Evolutionary conservation across 2,888 invertebrate genomes (phyloP), one percentile per base, ranked within the genome.

Genomic region (Deroplatys truncata): DNA sequence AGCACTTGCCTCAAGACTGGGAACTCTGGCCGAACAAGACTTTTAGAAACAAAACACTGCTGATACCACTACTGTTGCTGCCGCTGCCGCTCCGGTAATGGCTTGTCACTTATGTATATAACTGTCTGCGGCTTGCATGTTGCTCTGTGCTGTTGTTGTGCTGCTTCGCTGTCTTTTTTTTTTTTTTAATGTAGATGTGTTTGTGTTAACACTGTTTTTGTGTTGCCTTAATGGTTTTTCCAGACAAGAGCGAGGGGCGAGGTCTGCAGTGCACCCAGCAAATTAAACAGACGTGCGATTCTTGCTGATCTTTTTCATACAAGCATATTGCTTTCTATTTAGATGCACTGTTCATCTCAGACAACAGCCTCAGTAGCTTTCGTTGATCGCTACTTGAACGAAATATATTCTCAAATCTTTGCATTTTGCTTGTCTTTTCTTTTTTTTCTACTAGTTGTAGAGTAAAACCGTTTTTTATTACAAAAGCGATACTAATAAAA

Each of bases 181-280:
- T 43, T 43, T 43, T 72, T 72, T 72, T 7, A 72, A 5, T 20
- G 56, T 72, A 72, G 56, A 72, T 72, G 56, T 72, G 20, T 72
- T 72, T 72, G 56, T 72, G 56, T 72, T 72, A 72, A 72, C 56
- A 72, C 25, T 72, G 56, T 72, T 72, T 72, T 72, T 72, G 56
- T 72, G 56, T 72, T 72, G 56, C 56, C 56, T 72, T 72, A 72
- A 72, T 72, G 56, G 56, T 72, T 72, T 72, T 72, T 72, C 56
- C 56, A 72, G 56, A 72, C 56, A 72, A 72, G 56, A 72, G 56
- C 82, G 86, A 87, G 87, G 83, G 87, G 87, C 82, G 35, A 82
- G 87, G 87, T 83, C 83, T 35, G 87, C 83, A 87, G 16, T 85
- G 56, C 87, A 83, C 43, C 87, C 87, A 83, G 82, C 15, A 72